Evolutionary conservation across 2,797 vertebrate genomes (phyloP), one percentile per base, ranked within the genome.

Genomic region (Pipistrellus pipistrellus): DNA sequence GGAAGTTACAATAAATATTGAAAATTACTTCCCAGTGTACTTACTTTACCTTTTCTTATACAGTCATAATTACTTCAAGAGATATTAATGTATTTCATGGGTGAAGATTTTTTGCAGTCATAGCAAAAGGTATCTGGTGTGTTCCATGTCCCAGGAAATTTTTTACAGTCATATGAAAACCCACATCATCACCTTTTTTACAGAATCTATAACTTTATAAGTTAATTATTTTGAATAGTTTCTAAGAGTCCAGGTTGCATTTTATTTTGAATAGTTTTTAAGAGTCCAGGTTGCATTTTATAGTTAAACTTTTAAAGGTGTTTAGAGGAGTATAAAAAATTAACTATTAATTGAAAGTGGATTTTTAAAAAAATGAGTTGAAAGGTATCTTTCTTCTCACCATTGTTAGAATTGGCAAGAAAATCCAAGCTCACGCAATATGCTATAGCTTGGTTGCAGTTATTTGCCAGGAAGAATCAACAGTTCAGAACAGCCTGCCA

Each of bases 1-100:
- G 91, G 83, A 97, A 96, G 84, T 97, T 90, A 84, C 72, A 95
- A 85, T 94, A 97, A 97, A 95, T 6, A 3, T 95, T 92, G 55
- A 93, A 96, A 96, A 96, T 91, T 88, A 44, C 76, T 96, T 64
- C 25, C 59, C 69, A 23, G 38, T 85, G 0, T 96, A 95, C 66
- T 95, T 95, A 97, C 95, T 80, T 97, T 66, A 97, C 88, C 87
- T 96, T 18, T 97, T 97, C 38, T 92, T 88, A 38, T 35, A 68
- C 86, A 96, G 72, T 95, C 87, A 59, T 97, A 88, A 94, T 97
- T 97, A 84, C 44, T 87, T 96, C 46, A 87, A 84, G 55, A 95
- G 46, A n/a, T 95, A 81, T 80, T 76, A 93, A 86, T 95, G 80
- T 94, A 77, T 95, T 97, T 98, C 94, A 48, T 78, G 73, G 41